These are phyloP conservation scores for Nowickia ferox DNA, from an alignment of 2,888 invertebrate genomes.

Conservation along the genomic window DNA sequence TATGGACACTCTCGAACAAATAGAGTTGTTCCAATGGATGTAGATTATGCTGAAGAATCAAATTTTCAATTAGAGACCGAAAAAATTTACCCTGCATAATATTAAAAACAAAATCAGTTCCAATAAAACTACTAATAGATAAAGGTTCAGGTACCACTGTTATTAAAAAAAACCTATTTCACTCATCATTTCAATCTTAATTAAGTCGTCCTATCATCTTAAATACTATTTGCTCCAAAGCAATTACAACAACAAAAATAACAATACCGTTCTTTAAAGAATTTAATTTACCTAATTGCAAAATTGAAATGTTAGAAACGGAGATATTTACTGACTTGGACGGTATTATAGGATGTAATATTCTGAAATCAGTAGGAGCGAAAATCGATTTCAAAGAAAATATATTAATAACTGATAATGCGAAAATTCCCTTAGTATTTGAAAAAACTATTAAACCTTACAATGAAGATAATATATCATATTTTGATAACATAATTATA, in stretches of 20 bases:
- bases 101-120: slow-evolving; percentile 34
- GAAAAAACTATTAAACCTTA: background rate
- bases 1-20: background rate
- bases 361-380: slow-evolving; percentile 47
- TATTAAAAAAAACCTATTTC: slow-evolving; percentile 43
- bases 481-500: background rate
- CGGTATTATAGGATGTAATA: slow-evolving; percentile 62
- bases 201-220: slow-evolving; percentile 35
- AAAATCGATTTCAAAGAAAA: slow-evolving; percentile 53
- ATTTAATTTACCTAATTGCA: slow-evolving; percentile 15
- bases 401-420: slow-evolving; percentile 37
- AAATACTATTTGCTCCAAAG: slow-evolving; percentile 39
- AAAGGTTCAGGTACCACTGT: slow-evolving; percentile 47
- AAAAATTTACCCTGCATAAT: slow-evolving; percentile 50
- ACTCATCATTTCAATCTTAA: slow-evolving; percentile 10
- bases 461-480: slow-evolving; percentile 11
- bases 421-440: slow-evolving; percentile 37
- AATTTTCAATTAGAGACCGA: slow-evolving; percentile 45
- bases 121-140: slow-evolving; percentile 44
- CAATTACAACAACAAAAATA: slow-evolving; percentile 6
- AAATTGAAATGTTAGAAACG: slow-evolving; percentile 44
- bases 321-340: slow-evolving; percentile 41
- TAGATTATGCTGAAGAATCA: slow-evolving; percentile 25
- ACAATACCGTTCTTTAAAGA: slow-evolving; percentile 36
- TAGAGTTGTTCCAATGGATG: slow-evolving; percentile 12